These are phyloP conservation scores for Ramazzottius varieornatus DNA, from an alignment of 2,888 invertebrate genomes.

Conservation along the genomic window DNA sequence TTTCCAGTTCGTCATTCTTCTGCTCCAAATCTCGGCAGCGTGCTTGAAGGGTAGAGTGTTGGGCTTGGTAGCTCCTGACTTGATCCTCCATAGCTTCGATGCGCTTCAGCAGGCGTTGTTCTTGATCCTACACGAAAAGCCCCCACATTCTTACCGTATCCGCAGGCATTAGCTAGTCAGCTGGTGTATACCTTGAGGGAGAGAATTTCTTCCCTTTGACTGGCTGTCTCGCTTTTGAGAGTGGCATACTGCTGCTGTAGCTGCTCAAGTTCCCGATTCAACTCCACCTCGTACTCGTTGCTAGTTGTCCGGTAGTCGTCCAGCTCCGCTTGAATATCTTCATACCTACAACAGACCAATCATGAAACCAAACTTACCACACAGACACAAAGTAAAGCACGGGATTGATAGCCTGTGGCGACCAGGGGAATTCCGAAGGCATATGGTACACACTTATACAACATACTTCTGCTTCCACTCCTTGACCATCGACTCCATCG, in stretches of 20 bases:
- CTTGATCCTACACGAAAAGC: neutral
- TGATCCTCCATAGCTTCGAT: neutral
- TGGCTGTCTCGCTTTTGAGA: neutral
- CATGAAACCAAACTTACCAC: too few species aligned
- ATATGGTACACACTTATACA: too few species aligned
- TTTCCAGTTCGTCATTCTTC: conserved; percentile 3
- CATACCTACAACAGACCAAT: neutral
- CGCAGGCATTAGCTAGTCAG: too few species aligned
- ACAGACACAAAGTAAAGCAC: too few species aligned
- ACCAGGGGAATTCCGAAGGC: too few species aligned
- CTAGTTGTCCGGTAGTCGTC: neutral
- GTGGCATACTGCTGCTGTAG: neutral
- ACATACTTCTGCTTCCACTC: too few species aligned
- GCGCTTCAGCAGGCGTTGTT: neutral
- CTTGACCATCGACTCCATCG: too few species aligned
- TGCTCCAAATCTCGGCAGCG: neutral
- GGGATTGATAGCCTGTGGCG: too few species aligned
- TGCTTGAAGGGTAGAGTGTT: neutral
- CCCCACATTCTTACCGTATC: too few species aligned
- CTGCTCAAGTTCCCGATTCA: neutral
- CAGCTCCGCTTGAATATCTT: neutral
- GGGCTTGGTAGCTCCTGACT: neutral
- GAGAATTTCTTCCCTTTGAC: neutral
- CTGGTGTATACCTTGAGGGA: neutral
- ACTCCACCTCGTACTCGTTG: neutral